Conservation (phyloP, 2,888 invertebrate species). For the Andricus quercusramuli region DNA sequence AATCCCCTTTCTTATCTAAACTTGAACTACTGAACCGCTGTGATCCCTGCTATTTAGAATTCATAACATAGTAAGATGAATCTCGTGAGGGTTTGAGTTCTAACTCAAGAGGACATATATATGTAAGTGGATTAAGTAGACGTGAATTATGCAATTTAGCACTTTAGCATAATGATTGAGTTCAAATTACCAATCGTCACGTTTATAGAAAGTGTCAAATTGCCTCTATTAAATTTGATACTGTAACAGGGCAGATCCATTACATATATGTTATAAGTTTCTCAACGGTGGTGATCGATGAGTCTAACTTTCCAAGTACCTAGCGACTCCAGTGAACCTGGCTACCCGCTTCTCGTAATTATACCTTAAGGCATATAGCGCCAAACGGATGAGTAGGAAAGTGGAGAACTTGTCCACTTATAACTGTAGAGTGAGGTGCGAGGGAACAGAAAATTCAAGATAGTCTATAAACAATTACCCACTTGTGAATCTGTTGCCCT, state of each 20-base stretch:
- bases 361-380: slow-evolving; percentile 28
- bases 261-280: neutral
- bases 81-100: too few species aligned
- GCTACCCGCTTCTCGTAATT: slow-evolving; percentile 14
- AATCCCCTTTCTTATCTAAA: too few species aligned
- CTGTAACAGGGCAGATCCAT: slow-evolving; percentile 7
- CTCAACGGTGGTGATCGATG: slow-evolving; percentile 8
- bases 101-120: too few species aligned
- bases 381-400: neutral
- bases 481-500: neutral
- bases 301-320: slow-evolving; percentile 13
- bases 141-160: neutral
- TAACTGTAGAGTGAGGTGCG: slow-evolving; percentile 3
- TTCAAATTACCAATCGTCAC: slow-evolving; percentile 4
- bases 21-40: too few species aligned
- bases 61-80: too few species aligned
- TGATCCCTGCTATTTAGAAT: too few species aligned
- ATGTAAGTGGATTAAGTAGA: neutral
- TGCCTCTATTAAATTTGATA: slow-evolving; percentile 1
- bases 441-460: slow-evolving; percentile 9
- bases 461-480: slow-evolving; percentile 9
- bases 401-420: slow-evolving; percentile 8
- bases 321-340: slow-evolving; percentile 10
- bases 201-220: slow-evolving; percentile 5
- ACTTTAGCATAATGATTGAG: slow-evolving; percentile 4